Conservation (phyloP, 2,797 vertebrate species). For the Linurgus olivaceus region DNA sequence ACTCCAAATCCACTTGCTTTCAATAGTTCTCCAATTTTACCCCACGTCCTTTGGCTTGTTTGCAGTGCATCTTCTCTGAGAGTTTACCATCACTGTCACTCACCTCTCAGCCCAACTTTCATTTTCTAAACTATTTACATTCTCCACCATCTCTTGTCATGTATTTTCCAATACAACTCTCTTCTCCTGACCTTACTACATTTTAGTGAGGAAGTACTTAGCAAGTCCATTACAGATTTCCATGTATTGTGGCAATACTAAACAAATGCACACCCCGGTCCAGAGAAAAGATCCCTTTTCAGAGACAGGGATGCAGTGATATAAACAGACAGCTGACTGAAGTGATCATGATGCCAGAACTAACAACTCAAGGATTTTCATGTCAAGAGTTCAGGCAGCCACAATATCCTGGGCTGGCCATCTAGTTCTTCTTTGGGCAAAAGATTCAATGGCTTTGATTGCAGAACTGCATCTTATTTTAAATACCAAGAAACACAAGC, state of each 20-base stretch:
- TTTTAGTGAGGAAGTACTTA: neutral
- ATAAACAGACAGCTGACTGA: neutral
- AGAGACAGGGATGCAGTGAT: neutral
- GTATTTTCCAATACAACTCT: neutral
- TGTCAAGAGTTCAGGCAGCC: neutral
- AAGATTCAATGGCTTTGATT: neutral
- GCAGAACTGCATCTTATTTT: conserved; percentile 1
- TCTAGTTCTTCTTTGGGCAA: neutral
- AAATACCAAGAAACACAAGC: neutral
- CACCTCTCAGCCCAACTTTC: neutral
- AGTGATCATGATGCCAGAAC: neutral
- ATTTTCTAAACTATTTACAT: conserved; percentile 15
- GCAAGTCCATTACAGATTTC: neutral
- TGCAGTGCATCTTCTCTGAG: neutral
- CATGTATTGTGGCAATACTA: neutral
- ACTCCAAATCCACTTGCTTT: neutral
- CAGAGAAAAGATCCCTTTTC: neutral
- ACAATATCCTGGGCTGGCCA: neutral
- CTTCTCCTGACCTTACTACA: neutral
- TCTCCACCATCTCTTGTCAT: neutral
- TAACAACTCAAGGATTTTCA: conserved; percentile 27
- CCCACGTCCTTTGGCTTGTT: neutral
- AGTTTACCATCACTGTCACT: neutral
- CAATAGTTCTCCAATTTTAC: neutral
- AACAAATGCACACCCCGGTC: neutral